Conservation (phyloP, 2,888 invertebrate genomes). For the Cremastinae sp. region DNA sequence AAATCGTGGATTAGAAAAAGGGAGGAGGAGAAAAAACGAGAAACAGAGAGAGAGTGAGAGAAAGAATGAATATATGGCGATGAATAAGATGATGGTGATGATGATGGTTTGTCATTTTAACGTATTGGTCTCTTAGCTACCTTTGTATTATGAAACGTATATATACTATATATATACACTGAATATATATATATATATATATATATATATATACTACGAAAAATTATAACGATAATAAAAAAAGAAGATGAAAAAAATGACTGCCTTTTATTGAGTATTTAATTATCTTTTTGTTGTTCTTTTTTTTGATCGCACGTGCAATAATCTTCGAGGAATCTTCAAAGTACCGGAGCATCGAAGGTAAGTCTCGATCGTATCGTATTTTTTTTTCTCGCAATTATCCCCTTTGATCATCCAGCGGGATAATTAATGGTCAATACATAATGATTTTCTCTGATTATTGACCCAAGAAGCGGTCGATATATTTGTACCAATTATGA, state of each 20-base stretch:
- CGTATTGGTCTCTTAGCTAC: slow-evolving; percentile 62
- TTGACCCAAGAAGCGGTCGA: too few species aligned
- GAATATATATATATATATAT: slow-evolving; percentile 30
- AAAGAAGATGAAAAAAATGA: slow-evolving; percentile 67
- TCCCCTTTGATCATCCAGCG: neutral
- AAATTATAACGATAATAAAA: slow-evolving; percentile 69
- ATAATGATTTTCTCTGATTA: too few species aligned
- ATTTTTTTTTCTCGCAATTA: too few species aligned
- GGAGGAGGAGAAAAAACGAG: slow-evolving; percentile 21
- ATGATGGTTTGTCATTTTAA: slow-evolving; percentile 58
- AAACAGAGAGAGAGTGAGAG: neutral
- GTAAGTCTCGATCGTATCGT: too few species aligned
- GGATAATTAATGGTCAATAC: too few species aligned
- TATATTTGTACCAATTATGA: neutral
- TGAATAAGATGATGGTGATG: slow-evolving; percentile 25
- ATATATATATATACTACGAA: slow-evolving; percentile 56
- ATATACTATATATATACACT: slow-evolving; percentile 28
- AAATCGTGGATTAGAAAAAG: neutral
- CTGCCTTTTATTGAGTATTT: slow-evolving; percentile 1
- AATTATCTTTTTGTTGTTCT: slow-evolving; percentile 43
- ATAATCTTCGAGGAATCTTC: too few species aligned
- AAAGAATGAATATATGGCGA: slow-evolving; percentile 20
- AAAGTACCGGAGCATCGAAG: too few species aligned
- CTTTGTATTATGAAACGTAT: slow-evolving; percentile 63
- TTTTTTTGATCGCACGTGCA: neutral